These are phyloP conservation scores for Crypturellus undulatus DNA, from an alignment of 2,113 vertebrate species.

Conservation along the genomic window DNA sequence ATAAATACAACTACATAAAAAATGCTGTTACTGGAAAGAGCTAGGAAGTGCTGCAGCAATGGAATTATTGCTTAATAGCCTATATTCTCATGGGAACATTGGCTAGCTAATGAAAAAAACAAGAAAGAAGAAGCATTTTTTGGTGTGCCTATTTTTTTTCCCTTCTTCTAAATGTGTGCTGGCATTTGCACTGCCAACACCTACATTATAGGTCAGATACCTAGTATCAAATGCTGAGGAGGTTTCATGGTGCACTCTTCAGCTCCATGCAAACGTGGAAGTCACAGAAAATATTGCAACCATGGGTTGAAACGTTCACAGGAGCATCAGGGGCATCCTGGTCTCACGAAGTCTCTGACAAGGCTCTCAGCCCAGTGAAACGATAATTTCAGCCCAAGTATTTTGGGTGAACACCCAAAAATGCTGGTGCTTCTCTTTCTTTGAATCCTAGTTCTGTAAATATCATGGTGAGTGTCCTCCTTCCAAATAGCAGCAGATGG, in stretches of 20 bases:
- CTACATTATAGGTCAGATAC: background rate
- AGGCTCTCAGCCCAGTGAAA: background rate
- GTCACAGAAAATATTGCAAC: background rate
- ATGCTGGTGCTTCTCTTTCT: background rate
- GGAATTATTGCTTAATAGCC: slow-evolving; percentile 20
- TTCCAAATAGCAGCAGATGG: background rate
- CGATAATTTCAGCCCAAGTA: background rate
- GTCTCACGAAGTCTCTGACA: background rate
- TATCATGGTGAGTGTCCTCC: background rate
- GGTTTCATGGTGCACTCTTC: background rate
- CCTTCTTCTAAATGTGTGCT: background rate
- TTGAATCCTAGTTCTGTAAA: background rate
- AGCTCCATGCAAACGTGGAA: background rate
- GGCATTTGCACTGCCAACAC: background rate
- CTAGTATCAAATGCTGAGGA: background rate
- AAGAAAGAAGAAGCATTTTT: background rate
- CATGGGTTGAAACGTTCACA: background rate
- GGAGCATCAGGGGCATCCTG: background rate
- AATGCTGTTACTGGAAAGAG: slow-evolving; percentile 15
- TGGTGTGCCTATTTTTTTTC: background rate
- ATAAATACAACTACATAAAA: slow-evolving; percentile 12
- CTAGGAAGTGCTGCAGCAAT: background rate
- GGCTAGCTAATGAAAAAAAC: background rate
- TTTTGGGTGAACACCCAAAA: background rate
- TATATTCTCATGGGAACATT: background rate